Base-by-base conservation (phyloP, 1,140 invertebrate species). In the Ostrea denselamellosa region DNA sequence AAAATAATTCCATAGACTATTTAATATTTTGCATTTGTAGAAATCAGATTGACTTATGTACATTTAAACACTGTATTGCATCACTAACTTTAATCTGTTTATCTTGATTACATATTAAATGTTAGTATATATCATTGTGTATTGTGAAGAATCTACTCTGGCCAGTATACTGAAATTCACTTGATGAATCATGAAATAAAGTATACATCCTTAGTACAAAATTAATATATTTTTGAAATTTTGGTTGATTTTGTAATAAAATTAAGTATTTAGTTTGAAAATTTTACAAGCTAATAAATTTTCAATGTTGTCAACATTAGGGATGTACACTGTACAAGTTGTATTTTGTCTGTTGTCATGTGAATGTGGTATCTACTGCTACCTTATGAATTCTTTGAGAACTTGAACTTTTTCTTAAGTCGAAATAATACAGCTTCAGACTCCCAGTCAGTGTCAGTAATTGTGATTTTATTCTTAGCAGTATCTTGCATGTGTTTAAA, bases 131-230 rank as follows among this genome's bases (percentile, higher is more conserved):
- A 44, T 5, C 17, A 62, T 5, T 62, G 19, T 19, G 56, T 62
- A 62, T 17, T 19, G 56, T 62, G 56, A 62, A 62, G 14, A 62
- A 62, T 62, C 17, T 19, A 19, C 56, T 62, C 68, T 77, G 68
- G 68, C 68, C 68, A 77, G 68, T 77, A 62, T 62, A 34, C 68
- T 77, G 14, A 62, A 62, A 62, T 17, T 62, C 56, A 19, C 56
- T 62, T 62, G 19, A 1, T n/a, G 19, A 62, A 19, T 17, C 17
- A 62, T 2, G 5, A 62, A 2, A 19, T 58, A 58, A 62, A 62
- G n/a, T 62, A 62, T 62, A 19, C 56, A 62, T 14, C 17, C 14
- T 62, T 17, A 14, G 56, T 62, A 62, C 56, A 62, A n/a, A 62
- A 62, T 19, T 62, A 5, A 62, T 62, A n/a, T 62, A 62, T 62